These are phyloP conservation scores for Cladorhizidae sp. DNA, from an alignment of 37 sponge, comb jelly and placozoan species.

Conservation along the genomic window DNA sequence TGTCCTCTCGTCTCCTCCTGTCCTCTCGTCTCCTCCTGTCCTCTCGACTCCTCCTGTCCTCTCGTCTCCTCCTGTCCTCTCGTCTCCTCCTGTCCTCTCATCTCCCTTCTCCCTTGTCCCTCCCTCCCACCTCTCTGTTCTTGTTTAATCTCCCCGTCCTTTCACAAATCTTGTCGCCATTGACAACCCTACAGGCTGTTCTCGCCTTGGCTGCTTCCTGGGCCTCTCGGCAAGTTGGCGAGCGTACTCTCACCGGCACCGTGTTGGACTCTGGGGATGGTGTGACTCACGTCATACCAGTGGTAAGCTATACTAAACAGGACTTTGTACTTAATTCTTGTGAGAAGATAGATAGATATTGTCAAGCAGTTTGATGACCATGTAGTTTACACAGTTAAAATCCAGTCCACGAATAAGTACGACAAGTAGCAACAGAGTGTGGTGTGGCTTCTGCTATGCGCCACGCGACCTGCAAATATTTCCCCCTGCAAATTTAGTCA, in stretches of 20 bases:
- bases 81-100: neutral
- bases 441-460: too few relatives aligned
- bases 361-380: too few relatives aligned
- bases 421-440: too few relatives aligned
- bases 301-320: too few relatives aligned
- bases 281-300: slow-evolving; percentile 99
- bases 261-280: slow-evolving; percentile 99
- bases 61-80: neutral
- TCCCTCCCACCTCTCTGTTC: neutral
- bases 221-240: slow-evolving; percentile 96
- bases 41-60: neutral
- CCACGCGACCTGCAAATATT: too few relatives aligned
- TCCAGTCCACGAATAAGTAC: too few relatives aligned
- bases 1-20: neutral
- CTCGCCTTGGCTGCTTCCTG: slow-evolving; percentile 99
- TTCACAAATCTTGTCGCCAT: neutral
- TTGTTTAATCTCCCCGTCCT: neutral
- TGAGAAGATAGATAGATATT: too few relatives aligned
- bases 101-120: neutral
- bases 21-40: neutral
- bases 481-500: too few relatives aligned
- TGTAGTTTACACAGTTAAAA: too few relatives aligned
- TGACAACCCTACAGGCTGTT: slow-evolving; percentile 78
- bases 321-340: too few relatives aligned
- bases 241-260: slow-evolving; percentile 96